Base-by-base conservation (phyloP, 1,140 invertebrate genomes). In the Eumeta japonica region DNA sequence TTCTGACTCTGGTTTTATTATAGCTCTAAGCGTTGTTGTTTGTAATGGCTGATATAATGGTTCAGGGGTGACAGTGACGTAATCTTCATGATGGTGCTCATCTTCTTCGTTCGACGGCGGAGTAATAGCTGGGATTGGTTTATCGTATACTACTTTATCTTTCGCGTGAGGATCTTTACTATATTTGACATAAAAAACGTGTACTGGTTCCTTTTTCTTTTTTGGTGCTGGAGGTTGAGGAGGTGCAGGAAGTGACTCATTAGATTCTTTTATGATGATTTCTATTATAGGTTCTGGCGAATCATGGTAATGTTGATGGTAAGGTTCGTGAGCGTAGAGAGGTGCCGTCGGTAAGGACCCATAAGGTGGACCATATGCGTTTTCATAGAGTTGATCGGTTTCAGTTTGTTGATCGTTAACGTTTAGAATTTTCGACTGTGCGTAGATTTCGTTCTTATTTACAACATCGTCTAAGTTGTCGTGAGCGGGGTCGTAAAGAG, bases 171-270 rank as follows among this genome's bases (percentile, higher is more conserved):
- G 79, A 47, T 85, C 87, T 60, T 91, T 90, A 46, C 90, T 87
- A 54, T 92, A 92, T 59, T 91, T 91, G 0, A 92, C 89, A 52
- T 92, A 92, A 58, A 90, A 92, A 2, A 92, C 90, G 51, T 92
- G 89, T 30, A 92, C 87, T 10, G 89, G 88, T 57, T 90, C 87
- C 56, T 88, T 89, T 43, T 83, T 83, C 46, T 84, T 83, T 35
- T 74, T 79, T 1, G 79, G 71, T 16, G 78, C 59, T 1, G 78
- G 71, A 3, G 78, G 64, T 0, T 79, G 75, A 0, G 79, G 82
- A n/a, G 83, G 81, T 2, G 83, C 77, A 0, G 89, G 86, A 2
- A 90, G 58, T 0, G 86, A 81, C 47, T 90, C 86, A 58, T 92
- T 92, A 0, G 88, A 90, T 65, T 92, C 90, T 55, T 90, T 90